Evolutionary conservation across 2,797 vertebrate species (phyloP).

Genomic region (Pempheris klunzingeri): DNA sequence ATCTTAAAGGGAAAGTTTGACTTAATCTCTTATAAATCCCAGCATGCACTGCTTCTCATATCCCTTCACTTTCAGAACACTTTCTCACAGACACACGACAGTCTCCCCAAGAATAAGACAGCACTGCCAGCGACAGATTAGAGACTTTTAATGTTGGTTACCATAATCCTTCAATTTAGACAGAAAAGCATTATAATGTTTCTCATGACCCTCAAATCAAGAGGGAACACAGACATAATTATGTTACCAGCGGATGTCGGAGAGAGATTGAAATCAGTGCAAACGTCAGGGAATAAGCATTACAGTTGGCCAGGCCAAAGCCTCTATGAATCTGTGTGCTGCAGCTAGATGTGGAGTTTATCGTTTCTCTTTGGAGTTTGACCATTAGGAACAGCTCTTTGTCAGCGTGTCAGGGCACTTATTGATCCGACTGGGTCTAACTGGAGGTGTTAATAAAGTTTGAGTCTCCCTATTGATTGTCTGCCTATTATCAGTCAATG

Average conservation of each 20-base stretch:
- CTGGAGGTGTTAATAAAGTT: constrained; percentile 78
- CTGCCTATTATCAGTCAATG: constrained; percentile 68
- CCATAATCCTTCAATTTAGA: constrained; percentile 56
- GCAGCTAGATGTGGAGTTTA: constrained; percentile 32
- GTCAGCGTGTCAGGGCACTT: constrained; percentile 36
- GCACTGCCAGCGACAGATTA: constrained; percentile 53
- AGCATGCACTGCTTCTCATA: constrained; percentile 40
- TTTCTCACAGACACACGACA: constrained; percentile 59
- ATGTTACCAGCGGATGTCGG: constrained; percentile 33
- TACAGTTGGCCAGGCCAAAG: constrained; percentile 13
- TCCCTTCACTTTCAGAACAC: constrained; percentile 47
- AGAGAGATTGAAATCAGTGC: constrained; percentile 48
- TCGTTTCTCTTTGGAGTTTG: constrained; percentile 14
- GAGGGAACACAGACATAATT: constrained; percentile 38
- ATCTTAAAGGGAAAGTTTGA: constrained; percentile 74
- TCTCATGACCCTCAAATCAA: constrained; percentile 50
- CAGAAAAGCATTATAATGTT: constrained; percentile 46
- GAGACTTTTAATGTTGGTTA: constrained; percentile 44
- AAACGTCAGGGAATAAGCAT: constrained; percentile 33
- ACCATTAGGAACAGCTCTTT: constrained; percentile 24
- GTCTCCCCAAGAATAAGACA: constrained; percentile 25
- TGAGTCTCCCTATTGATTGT: constrained; percentile 68
- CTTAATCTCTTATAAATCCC: constrained; percentile 79
- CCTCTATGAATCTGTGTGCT: constrained; percentile 21
- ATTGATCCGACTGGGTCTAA: constrained; percentile 71